Conservation (phyloP, 2,888 invertebrate genomes). For the Drosophila buzzatii region DNA sequence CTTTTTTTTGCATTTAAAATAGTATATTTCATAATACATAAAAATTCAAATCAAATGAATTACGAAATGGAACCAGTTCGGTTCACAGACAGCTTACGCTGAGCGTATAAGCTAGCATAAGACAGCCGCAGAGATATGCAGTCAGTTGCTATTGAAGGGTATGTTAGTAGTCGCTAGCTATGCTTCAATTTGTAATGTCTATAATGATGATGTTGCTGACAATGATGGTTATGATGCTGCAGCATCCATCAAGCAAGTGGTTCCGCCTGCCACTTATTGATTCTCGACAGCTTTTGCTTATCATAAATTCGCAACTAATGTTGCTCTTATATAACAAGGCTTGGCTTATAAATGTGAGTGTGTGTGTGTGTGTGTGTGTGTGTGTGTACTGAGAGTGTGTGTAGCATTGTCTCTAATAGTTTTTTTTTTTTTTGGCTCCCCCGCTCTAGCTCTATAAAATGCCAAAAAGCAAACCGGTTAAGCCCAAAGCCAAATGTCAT, state of each 20-base stretch:
- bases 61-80: conserved; percentile 10
- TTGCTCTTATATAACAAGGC: conserved; percentile 55
- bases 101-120: neutral
- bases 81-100: neutral
- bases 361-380: conserved; percentile 1
- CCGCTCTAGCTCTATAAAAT: conserved; percentile 3
- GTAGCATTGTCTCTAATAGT: conserved; percentile 29
- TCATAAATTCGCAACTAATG: conserved; percentile 61
- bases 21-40: conserved; percentile 1
- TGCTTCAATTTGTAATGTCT: neutral
- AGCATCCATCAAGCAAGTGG: conserved; percentile 36
- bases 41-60: neutral
- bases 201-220: neutral
- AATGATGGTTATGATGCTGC: conserved; percentile 30
- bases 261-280: conserved; percentile 52
- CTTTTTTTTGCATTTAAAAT: conserved; percentile 2
- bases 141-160: neutral
- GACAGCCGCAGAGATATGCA: neutral
- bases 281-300: conserved; percentile 46
- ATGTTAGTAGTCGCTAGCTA: neutral
- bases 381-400: conserved; percentile 7
- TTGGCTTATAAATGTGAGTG: conserved; percentile 6
- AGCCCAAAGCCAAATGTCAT: conserved; percentile 44
- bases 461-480: conserved; percentile 21
- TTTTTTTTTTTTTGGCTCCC: conserved; percentile 11